phyloP scores from a whole-genome alignment of 2,888 invertebrate species.

The Andrena bucephala region DNA sequence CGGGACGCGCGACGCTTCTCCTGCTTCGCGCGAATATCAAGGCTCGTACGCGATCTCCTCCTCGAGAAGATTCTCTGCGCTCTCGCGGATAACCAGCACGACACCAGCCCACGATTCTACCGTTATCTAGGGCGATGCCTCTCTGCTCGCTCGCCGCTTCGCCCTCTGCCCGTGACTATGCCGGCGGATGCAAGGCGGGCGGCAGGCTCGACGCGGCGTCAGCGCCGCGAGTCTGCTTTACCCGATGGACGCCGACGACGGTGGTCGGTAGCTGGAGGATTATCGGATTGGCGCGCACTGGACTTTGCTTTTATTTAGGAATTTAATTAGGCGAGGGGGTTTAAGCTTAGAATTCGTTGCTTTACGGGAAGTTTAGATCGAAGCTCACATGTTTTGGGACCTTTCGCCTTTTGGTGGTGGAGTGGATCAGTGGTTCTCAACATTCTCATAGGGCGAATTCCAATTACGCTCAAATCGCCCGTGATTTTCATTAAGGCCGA shows the following conservation, averaged over 20 bases:
- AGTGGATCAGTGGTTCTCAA: too few relatives aligned
- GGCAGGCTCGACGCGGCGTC: neutral
- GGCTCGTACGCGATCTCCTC: slow-evolving; percentile 35
- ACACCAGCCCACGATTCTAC: slow-evolving; percentile 81
- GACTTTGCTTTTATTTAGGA: neutral
- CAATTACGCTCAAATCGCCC: too few relatives aligned
- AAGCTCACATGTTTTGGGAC: neutral
- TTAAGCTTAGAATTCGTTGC: neutral
- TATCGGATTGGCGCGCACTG: neutral
- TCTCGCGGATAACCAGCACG: slow-evolving; percentile 67
- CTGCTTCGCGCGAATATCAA: slow-evolving; percentile 2
- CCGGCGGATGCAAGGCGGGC: neutral
- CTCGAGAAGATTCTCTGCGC: slow-evolving; percentile 57
- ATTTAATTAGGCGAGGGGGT: neutral
- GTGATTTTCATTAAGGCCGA: too few relatives aligned
- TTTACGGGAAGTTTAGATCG: too few relatives aligned
- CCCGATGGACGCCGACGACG: slow-evolving; percentile 3
- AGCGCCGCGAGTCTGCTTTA: slow-evolving; percentile 5
- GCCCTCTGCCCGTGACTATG: slow-evolving; percentile 65
- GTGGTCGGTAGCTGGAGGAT: slow-evolving; percentile 10
- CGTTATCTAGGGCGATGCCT: slow-evolving; percentile 84
- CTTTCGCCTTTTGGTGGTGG: too few relatives aligned
- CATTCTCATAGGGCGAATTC: too few relatives aligned
- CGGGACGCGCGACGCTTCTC: slow-evolving; percentile 21
- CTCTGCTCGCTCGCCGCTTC: slow-evolving; percentile 76